Base-by-base conservation (phyloP, 2,888 invertebrate species). In the Drosophila diplacantha region DNA sequence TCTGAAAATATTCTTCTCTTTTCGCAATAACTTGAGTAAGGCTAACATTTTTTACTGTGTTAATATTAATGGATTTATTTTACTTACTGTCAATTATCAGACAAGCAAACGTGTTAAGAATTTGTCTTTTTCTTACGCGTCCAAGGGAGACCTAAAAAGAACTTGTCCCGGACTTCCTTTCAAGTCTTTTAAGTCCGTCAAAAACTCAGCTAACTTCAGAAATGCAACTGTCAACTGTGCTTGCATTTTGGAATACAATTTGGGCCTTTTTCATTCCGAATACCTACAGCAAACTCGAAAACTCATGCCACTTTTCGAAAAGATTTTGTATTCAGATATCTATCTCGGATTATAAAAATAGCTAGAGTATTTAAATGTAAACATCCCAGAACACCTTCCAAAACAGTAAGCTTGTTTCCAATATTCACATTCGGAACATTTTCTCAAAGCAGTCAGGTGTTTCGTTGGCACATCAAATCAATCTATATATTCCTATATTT, bases 331-430 rank as follows among this genome's bases (percentile, higher is more conserved):
- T 1, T 9, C 26, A 26, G 26, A 9, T 26, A 26, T 26, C 26
- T 26, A 9, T 26, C 3, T 9, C 26, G 9, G 26, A 11, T 29
- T 29, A 4, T 29, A 29, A 29, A 0, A 29, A 29, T 0, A 29
- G 11, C n/a, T 32, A 7, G 7, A n/a, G 3, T n/a, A 6, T 32
- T 32, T 32, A 0, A 35, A 16, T 35, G 11, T 11, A 9, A 11
- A 9, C 3, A 29, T 29, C 3, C 3, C 8, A 29, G 0, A 9
- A 16, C 9, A 2, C 24, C 1, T 11, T 11, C n/a, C 11, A 50
- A 16, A 24, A 11, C n/a, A 51, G 51, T 51, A n/a, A 8, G 51
- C 51, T 44, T 43, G 44, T 29, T 5, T 20, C 14, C 5, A 46
- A 9, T 9, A 31, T 5, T 46, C 31, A 20, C 5, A 20, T 14